A percentile compares a stretch with the other conserved stretches of the same genome.
Evolutionary conservation across 2,797 vertebrate species (phyloP).

Genomic region (Mormyrus hasselquistii): DNA sequence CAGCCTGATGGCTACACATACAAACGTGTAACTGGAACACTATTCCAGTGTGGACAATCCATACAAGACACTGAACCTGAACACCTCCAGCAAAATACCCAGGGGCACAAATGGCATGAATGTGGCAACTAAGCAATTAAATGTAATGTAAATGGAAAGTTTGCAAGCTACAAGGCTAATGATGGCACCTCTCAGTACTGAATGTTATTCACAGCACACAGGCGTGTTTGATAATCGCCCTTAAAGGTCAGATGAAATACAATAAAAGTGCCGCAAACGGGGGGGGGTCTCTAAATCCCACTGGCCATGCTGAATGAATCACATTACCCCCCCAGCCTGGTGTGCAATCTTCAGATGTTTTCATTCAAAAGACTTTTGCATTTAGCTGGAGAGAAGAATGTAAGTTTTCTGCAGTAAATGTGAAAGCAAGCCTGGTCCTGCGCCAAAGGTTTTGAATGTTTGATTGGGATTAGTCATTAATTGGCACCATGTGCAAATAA

Average conservation of each 20-base stretch:
- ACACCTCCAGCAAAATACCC: background rate
- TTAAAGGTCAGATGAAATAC: background rate
- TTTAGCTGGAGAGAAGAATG: background rate
- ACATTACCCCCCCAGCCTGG: background rate
- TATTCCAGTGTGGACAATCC: background rate
- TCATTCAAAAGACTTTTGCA: background rate
- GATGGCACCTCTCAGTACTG: background rate
- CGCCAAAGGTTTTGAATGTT: conserved; percentile 19
- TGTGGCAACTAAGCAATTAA: background rate
- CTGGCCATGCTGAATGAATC: background rate
- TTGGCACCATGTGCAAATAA: background rate
- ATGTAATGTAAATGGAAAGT: background rate
- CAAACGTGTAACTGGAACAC: background rate
- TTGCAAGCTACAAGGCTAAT: background rate
- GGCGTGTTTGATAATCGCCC: background rate
- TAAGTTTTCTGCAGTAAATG: background rate
- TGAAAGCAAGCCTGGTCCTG: background rate
- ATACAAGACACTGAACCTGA: background rate
- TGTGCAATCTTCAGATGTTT: background rate
- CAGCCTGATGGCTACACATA: background rate
- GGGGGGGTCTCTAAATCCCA: background rate
- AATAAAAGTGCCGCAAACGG: background rate
- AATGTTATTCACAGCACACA: background rate
- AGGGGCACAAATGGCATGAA: background rate
- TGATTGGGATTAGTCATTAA: conserved; percentile 3